phyloP scores from a whole-genome alignment of 1,140 invertebrate genomes.

The Gonatopus flavifemur region DNA sequence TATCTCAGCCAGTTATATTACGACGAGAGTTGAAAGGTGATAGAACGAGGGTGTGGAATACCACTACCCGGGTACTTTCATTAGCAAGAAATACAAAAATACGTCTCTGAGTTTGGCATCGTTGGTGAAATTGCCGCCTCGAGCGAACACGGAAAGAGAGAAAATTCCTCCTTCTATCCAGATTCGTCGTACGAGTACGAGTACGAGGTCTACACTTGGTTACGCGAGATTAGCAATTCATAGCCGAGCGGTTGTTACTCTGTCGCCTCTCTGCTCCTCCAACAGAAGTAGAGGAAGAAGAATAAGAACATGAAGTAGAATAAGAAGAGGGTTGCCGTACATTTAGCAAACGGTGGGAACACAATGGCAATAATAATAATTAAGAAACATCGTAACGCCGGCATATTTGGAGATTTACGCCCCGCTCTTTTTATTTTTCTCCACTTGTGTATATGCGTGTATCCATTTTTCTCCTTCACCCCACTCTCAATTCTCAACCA shows the following conservation, averaged over 20 bases:
- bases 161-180: slow-evolving; percentile 15
- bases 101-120: too few relatives aligned
- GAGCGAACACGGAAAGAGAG: slow-evolving; percentile 6
- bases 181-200: slow-evolving; percentile 8
- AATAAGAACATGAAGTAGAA: too few relatives aligned
- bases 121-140: slow-evolving; percentile 18
- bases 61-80: too few relatives aligned
- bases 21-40: too few relatives aligned
- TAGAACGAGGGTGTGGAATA: slow-evolving; percentile 10
- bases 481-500: slow-evolving; percentile 24
- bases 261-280: too few relatives aligned
- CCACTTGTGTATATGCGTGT: slow-evolving; percentile 11
- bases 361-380: slow-evolving; percentile 58
- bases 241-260: slow-evolving; percentile 47
- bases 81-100: slow-evolving; percentile 35
- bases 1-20: too few relatives aligned
- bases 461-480: slow-evolving; percentile 11
- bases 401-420: slow-evolving; percentile 45
- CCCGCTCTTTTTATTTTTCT: slow-evolving; percentile 19
- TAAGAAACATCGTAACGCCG: slow-evolving; percentile 56
- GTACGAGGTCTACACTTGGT: slow-evolving; percentile 23
- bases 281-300: too few relatives aligned
- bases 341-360: slow-evolving; percentile 42
- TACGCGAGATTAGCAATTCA: slow-evolving; percentile 55
- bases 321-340: slow-evolving; percentile 26